phyloP scores from a whole-genome alignment of 2,888 invertebrate genomes.

The Formica aserva region DNA sequence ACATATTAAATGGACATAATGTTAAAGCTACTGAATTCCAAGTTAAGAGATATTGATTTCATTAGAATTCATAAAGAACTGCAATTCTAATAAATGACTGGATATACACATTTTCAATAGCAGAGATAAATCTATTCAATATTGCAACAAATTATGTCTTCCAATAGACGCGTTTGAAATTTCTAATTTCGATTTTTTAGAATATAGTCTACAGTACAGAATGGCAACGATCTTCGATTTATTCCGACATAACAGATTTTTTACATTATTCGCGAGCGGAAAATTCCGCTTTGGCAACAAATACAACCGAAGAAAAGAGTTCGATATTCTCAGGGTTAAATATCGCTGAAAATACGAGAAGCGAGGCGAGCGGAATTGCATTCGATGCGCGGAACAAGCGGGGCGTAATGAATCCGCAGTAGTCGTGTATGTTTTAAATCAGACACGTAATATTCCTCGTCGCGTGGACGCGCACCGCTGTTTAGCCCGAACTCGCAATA shows the following conservation, averaged over 20 bases:
- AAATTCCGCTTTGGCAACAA: not conserved
- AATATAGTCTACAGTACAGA: not conserved
- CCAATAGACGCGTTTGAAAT: not conserved
- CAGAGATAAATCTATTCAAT: not conserved
- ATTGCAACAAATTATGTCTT: not conserved
- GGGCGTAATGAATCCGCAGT: constrained; percentile 64
- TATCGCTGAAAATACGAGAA: constrained; percentile 20
- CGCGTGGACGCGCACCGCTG: constrained; percentile 31
- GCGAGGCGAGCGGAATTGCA: constrained; percentile 41
- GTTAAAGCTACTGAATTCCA: constrained; percentile 1
- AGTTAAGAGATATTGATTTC: not conserved
- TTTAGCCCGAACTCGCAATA: constrained; percentile 60
- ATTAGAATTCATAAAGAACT: not conserved
- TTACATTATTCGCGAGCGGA: not conserved
- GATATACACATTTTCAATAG: not conserved
- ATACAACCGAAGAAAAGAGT: constrained; percentile 5
- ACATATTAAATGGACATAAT: not conserved
- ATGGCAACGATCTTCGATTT: not conserved
- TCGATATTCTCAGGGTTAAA: constrained; percentile 30
- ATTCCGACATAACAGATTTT: not conserved
- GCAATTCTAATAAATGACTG: not conserved
- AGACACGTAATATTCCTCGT: constrained; percentile 64
- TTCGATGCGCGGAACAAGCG: constrained; percentile 59
- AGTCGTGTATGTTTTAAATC: constrained; percentile 65
- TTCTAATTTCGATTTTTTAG: not conserved